A percentile compares a stretch with the other conserved stretches of the same genome.
phyloP scores from a whole-genome alignment of 2,888 invertebrate genomes.

The Copidosoma aretas region DNA sequence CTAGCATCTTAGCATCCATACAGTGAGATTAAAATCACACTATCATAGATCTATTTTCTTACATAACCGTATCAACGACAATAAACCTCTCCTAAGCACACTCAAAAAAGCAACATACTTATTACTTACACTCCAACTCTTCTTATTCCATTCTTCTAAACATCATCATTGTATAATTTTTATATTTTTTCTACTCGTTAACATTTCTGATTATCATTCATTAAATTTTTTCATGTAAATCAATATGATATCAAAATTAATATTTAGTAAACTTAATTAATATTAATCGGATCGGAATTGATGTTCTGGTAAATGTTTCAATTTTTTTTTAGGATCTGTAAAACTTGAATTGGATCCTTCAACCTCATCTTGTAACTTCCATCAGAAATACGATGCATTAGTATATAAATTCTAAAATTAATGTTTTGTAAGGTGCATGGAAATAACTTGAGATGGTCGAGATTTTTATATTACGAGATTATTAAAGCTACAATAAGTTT shows the following conservation, averaged over 20 bases:
- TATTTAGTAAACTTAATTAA: background rate
- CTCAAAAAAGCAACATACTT: conserved; percentile 33
- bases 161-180: conserved; percentile 4
- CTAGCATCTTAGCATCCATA: conserved; percentile 58
- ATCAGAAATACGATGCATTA: no score
- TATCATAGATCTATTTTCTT: conserved; percentile 53
- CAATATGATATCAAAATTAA: conserved; percentile 3
- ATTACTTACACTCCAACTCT: conserved; percentile 29
- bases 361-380: no score
- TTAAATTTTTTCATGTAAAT: no score
- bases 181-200: conserved; percentile 11
- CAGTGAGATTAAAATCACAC: conserved; percentile 32
- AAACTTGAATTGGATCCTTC: no score
- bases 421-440: no score
- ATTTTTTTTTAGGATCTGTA: no score
- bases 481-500: no score
- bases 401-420: no score
- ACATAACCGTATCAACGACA: conserved; percentile 46
- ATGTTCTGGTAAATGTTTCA: no score
- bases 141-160: conserved; percentile 27
- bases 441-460: no score
- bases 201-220: no score
- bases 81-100: conserved; percentile 44
- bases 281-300: background rate
- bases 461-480: no score